Conservation (phyloP, 2,113 vertebrate genomes). For the Plestiodon gilberti region DNA sequence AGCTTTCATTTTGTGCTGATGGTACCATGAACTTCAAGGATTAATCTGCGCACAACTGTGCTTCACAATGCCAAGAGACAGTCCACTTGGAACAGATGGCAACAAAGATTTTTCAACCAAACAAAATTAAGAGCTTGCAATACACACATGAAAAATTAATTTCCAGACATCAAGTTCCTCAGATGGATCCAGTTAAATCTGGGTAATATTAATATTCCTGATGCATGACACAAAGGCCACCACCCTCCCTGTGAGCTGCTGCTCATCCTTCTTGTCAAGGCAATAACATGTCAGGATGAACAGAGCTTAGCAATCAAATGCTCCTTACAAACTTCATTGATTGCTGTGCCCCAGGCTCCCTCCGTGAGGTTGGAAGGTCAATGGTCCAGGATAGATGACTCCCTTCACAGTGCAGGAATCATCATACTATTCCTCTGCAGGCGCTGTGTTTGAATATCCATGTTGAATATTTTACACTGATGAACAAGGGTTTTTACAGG, state of each 20-base stretch:
- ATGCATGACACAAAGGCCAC: conserved; percentile 51
- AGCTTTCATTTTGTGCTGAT: conserved; percentile 38
- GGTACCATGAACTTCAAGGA: conserved; percentile 43
- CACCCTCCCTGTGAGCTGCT: conserved; percentile 35
- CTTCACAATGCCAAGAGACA: conserved; percentile 34
- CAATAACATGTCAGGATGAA: conserved; percentile 38
- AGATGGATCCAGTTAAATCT: conserved; percentile 54
- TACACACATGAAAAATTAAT: conserved; percentile 68
- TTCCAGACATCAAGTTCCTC: conserved; percentile 60
- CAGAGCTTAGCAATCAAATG: conserved; percentile 39
- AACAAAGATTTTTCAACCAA: conserved; percentile 58
- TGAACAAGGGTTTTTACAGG: background rate
- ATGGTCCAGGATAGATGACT: conserved; percentile 30
- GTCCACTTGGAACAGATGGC: background rate
- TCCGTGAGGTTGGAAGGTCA: conserved; percentile 13
- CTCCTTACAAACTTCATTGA: conserved; percentile 38
- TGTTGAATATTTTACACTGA: background rate
- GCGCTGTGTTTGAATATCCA: background rate
- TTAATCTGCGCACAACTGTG: conserved; percentile 17
- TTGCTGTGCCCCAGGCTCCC: conserved; percentile 40
- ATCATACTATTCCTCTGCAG: background rate
- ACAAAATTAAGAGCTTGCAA: conserved; percentile 62
- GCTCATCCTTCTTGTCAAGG: conserved; percentile 40
- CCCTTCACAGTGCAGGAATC: background rate
- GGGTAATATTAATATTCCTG: conserved; percentile 59